Evolutionary conservation across 2,888 invertebrate genomes (phyloP).

Genomic region (Panzeria rudis): DNA sequence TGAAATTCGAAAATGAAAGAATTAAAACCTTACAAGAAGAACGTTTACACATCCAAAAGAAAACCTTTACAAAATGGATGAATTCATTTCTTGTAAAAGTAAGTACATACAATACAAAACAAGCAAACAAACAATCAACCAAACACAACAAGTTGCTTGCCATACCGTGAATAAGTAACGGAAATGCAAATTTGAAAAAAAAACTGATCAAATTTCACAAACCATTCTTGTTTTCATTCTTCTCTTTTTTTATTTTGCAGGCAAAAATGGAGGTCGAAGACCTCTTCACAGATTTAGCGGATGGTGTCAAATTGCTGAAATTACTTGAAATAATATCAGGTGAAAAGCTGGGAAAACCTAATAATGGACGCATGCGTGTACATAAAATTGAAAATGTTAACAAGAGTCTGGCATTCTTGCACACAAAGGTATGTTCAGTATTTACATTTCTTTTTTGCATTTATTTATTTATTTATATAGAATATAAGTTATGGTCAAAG

Average conservation of each 20-base stretch:
- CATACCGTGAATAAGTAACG: conserved; percentile 32
- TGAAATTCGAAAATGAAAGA: conserved; percentile 97
- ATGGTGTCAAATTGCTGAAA: conserved; percentile 95
- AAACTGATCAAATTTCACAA: conserved; percentile 48
- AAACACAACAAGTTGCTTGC: not conserved
- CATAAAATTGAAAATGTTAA: conserved; percentile 99
- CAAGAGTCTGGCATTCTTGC: conserved; percentile 97
- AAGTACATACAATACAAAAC: conserved; percentile 60
- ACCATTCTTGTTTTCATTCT: conserved; percentile 22
- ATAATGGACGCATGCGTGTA: conserved; percentile 97
- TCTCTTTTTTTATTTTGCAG: conserved; percentile 84
- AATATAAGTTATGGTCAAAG: no score
- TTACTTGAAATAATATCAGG: conserved; percentile 99
- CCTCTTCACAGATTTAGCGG: conserved; percentile 97
- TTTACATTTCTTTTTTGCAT: not conserved
- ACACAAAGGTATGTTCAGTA: conserved; percentile 90
- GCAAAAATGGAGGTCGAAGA: conserved; percentile 99
- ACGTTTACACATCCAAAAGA: conserved; percentile 98
- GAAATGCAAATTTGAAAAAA: conserved; percentile 49
- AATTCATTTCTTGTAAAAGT: conserved; percentile 98
- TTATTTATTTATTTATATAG: not conserved
- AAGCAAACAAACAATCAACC: not conserved
- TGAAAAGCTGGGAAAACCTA: conserved; percentile 98
- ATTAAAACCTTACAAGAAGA: conserved; percentile 99
- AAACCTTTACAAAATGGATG: conserved; percentile 99